Evolutionary conservation across 2,888 invertebrate species (phyloP).

Genomic region (Cinara cedri): DNA sequence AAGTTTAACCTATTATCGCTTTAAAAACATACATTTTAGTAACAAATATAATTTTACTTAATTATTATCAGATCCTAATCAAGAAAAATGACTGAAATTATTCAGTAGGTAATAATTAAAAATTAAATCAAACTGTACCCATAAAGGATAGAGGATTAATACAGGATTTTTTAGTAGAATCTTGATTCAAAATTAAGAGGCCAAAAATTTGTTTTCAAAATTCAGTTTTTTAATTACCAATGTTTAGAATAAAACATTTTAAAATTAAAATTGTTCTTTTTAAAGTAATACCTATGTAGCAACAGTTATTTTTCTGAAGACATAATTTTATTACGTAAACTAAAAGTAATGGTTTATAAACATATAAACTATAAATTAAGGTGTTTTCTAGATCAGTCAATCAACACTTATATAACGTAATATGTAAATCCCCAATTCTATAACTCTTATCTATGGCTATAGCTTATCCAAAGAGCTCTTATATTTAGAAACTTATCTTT

Average conservation of each 20-base stretch:
- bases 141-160: not conserved
- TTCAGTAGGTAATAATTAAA: slow-evolving; percentile 5
- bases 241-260: too few species aligned
- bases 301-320: not conserved
- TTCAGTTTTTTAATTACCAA: too few species aligned
- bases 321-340: not conserved
- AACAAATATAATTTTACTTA: not conserved
- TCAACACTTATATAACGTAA: slow-evolving; percentile 37
- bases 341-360: slow-evolving; percentile 5
- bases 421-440: slow-evolving; percentile 36
- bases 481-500: slow-evolving; percentile 37
- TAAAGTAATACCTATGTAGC: not conserved
- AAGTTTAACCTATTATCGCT: slow-evolving; percentile 18
- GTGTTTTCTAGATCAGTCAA: slow-evolving; percentile 11
- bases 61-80: not conserved
- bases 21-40: not conserved
- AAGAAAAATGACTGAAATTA: not conserved
- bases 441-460: slow-evolving; percentile 38
- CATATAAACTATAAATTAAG: slow-evolving; percentile 18
- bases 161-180: too few species aligned
- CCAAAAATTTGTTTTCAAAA: too few species aligned
- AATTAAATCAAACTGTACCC: not conserved
- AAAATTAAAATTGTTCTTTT: not conserved
- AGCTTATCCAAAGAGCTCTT: slow-evolving; percentile 39
- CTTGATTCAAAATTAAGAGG: too few species aligned